Evolutionary conservation across 2,888 invertebrate genomes (phyloP), one percentile per base, ranked within the genome.

Genomic region (Drosophila vallismaia): DNA sequence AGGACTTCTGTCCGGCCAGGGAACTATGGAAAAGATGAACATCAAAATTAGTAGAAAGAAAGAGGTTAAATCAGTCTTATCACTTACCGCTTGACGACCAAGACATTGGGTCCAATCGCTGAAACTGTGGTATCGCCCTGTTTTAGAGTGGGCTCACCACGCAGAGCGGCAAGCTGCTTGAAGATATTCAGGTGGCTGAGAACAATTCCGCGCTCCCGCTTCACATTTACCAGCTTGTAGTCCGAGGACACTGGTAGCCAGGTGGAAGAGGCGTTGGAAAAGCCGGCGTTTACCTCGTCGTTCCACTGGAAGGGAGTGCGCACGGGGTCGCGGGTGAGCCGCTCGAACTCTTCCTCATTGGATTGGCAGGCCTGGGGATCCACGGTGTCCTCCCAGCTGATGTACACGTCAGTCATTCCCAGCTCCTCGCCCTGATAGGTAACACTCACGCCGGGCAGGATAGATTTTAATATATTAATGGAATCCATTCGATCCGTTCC

Each of bases 391-490:
- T 92, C 86, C 91, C 91, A 92, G 10, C 91, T 86, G 38, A 93
- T 89, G 59, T 74, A 90, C 9, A 91, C 90, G 80, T 94, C 92
- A 4, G 89, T 88, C 94, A 95, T 94, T 1, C 94, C 95, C 50
- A 95, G 93, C 88, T 96, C 95, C 80, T 96, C 95, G 0, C 96
- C 96, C 88, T 90, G 76, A 89, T 98, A 98, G 0, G 95, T 95
- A 0, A 97, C 94, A 49, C 95, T 94, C 8, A 96, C 93, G 28
- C 98, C 98, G 2, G 97, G 97, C 55, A 98, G 92, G 6, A 97
- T 92, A 80, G 96, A 92, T 3, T 95, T 92, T 50, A 98, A 89
- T 95, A 97, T 96, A 84, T 96, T 96, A 74, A 96, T 93, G 19
- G 95, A 95, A 90, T 97, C 97, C 0, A 95, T 94, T 76, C 95